Conservation (phyloP, 2,888 invertebrate genomes). For the Watsonalla binaria region DNA sequence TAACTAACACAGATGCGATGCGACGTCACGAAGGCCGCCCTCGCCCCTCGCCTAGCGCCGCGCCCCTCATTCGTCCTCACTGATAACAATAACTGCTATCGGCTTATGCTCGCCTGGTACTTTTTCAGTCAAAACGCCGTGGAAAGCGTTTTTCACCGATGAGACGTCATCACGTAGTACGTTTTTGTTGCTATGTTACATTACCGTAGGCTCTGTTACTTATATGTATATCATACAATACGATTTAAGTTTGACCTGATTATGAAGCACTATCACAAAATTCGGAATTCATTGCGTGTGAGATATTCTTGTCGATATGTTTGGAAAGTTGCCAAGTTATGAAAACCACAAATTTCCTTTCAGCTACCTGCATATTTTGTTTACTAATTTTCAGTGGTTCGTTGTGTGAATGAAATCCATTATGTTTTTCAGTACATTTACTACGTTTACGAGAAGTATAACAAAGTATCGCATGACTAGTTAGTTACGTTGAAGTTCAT, state of each 20-base stretch:
- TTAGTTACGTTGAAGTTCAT: too few relatives aligned
- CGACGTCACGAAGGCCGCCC: conserved; percentile 49
- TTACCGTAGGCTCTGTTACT: background rate
- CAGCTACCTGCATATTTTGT: conserved; percentile 6
- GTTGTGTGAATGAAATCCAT: background rate
- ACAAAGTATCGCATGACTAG: too few relatives aligned
- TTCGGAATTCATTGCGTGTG: conserved; percentile 18
- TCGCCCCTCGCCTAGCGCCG: conserved; percentile 24
- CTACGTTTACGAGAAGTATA: too few relatives aligned
- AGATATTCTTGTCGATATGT: conserved; percentile 18
- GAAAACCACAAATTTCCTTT: conserved; percentile 12
- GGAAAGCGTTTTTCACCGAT: conserved; percentile 53
- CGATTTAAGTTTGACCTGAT: conserved; percentile 13
- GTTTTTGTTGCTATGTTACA: background rate
- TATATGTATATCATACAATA: conserved; percentile 5
- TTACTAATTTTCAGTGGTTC: conserved; percentile 1
- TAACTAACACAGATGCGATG: conserved; percentile 45
- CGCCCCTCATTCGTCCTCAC: conserved; percentile 34
- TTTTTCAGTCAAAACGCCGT: conserved; percentile 58
- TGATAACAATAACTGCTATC: conserved; percentile 64
- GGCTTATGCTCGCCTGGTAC: conserved; percentile 68
- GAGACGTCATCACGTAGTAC: conserved; percentile 28
- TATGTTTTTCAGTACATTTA: background rate
- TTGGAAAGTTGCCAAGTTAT: conserved; percentile 25
- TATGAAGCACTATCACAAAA: conserved; percentile 13